phyloP scores from a whole-genome alignment of 2,113 vertebrate genomes.

The Xiphophorus maculatus region DNA sequence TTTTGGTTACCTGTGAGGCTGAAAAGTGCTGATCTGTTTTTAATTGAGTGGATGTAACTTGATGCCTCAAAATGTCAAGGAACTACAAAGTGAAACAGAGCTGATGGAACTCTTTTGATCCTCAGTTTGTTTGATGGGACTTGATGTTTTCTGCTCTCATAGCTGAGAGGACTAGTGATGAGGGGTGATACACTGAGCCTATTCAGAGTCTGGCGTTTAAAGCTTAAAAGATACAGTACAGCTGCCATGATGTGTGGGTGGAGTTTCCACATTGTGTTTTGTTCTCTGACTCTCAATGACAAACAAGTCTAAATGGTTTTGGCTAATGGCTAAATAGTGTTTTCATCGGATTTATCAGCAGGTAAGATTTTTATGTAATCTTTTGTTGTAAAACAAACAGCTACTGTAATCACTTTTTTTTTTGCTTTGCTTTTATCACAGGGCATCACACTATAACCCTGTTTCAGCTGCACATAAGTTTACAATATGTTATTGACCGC shows the following conservation, averaged over 20 bases:
- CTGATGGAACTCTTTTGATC: conserved; percentile 35
- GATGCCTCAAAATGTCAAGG: not conserved
- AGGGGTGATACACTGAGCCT: conserved; percentile 64
- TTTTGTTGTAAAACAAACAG: conserved; percentile 1
- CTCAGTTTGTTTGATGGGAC: conserved; percentile 15
- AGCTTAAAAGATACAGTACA: conserved; percentile 43
- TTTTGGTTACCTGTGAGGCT: conserved; percentile 28
- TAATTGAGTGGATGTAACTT: not conserved
- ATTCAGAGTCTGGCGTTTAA: conserved; percentile 57
- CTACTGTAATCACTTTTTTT: not conserved
- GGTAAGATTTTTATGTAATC: conserved; percentile 27
- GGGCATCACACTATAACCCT: not conserved
- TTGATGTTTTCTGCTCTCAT: conserved; percentile 52
- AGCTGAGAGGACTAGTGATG: conserved; percentile 74
- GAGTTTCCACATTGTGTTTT: conserved; percentile 21
- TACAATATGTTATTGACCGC: not conserved
- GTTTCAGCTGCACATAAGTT: not conserved
- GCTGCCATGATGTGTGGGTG: conserved; percentile 53
- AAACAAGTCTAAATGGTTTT: not conserved
- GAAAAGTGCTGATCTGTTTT: not conserved
- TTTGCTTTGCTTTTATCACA: not conserved
- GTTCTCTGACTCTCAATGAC: conserved; percentile 12
- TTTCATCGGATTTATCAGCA: conserved; percentile 24
- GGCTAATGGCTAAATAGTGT: not conserved
- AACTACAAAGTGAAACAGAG: conserved; percentile 1